These are phyloP conservation scores for Pachycephus smyrnensis DNA, from an alignment of 2,888 invertebrate species.

Conservation along the genomic window DNA sequence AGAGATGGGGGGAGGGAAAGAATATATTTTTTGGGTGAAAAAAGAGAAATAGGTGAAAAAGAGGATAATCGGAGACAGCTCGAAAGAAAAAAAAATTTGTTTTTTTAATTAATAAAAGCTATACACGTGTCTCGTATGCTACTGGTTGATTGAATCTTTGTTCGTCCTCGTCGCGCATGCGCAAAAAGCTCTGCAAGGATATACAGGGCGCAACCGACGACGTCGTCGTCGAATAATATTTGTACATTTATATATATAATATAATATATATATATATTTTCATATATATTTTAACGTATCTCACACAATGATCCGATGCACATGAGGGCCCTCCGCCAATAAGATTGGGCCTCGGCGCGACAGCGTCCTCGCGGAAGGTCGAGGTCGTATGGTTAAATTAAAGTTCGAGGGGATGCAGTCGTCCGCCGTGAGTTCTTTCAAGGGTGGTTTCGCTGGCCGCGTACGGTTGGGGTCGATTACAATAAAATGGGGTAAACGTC, in stretches of 20 bases:
- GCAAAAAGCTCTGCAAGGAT: not conserved
- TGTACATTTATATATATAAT: not conserved
- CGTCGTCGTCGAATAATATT: not conserved
- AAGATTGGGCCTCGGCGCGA: not conserved
- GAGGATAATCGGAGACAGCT: not conserved
- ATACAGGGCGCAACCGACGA: not conserved
- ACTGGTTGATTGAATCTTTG: not conserved
- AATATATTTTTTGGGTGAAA: no score
- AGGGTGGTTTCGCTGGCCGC: conserved; percentile 19
- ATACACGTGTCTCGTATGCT: not conserved
- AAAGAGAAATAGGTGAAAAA: no score
- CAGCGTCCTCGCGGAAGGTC: not conserved
- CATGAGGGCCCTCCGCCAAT: not conserved
- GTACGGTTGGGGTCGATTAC: conserved; percentile 34
- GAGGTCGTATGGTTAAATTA: not conserved
- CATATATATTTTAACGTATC: not conserved
- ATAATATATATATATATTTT: not conserved
- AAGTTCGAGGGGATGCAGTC: conserved; percentile 34
- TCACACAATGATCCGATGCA: not conserved
- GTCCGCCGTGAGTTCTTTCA: conserved; percentile 37
- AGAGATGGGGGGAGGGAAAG: no score
- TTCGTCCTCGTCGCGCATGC: not conserved
- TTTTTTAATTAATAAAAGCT: not conserved
- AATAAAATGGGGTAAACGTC: conserved; percentile 40
- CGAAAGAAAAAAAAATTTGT: not conserved